Conservation (phyloP, 2,797 vertebrate genomes). For the Myoxocephalus aenaeus region DNA sequence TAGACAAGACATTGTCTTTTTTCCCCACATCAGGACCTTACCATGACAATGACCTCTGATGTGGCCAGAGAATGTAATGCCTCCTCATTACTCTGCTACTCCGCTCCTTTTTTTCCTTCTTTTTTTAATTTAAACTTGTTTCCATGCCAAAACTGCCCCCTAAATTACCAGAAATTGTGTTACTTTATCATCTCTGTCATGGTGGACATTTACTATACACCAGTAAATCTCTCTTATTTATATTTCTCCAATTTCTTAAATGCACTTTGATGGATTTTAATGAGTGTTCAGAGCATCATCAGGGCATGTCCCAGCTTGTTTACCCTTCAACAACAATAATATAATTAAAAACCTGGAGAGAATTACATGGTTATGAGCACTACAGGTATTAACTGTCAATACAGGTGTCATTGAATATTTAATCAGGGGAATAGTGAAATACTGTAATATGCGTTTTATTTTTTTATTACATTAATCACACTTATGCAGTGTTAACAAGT, state of each 20-base stretch:
- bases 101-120: neutral
- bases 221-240: neutral
- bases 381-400: too few species aligned
- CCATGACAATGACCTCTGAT: neutral
- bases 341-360: neutral
- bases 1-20: neutral
- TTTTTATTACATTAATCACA: neutral
- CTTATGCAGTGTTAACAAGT: neutral
- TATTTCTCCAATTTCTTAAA: neutral
- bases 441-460: neutral
- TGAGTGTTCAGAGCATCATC: neutral
- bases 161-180: neutral
- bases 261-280: neutral
- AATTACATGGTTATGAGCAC: too few species aligned
- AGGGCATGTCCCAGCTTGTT: neutral
- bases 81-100: neutral
- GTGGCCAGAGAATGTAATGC: conserved; percentile 9
- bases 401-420: too few species aligned
- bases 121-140: too few species aligned
- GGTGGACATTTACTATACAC: neutral
- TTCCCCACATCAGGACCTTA: neutral
- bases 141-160: neutral
- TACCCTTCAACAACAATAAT: neutral
- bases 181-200: neutral
- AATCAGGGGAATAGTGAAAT: too few species aligned